Evolutionary conservation across 2,888 invertebrate genomes (phyloP), one percentile per base, ranked within the genome.

Genomic region (Pharmacophagus antenor): DNA sequence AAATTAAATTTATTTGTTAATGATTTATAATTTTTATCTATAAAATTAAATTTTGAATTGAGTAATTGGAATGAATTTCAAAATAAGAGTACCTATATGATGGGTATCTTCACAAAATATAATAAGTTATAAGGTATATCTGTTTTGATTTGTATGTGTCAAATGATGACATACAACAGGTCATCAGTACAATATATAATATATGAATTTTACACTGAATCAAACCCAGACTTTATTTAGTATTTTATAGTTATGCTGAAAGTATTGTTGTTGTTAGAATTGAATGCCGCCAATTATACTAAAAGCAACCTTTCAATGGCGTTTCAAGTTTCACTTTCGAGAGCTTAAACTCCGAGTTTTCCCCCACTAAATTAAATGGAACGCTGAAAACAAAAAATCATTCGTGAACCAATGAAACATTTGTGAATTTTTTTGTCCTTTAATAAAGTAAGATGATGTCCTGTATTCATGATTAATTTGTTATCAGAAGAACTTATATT

Each of bases 241-340:
- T 15, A 17, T 23, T 42, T 42, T 8, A 42, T n/a, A n/a, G 42
- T 42, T 21, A 27, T 15, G 27, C 44, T 18, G 53, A 44, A 23
- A 18, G 42, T 18, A 22, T 37, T 37, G 42, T 54, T 54, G 44
- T 46, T 44, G 44, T 54, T 54, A 54, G 25, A 46, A 46, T 54
- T 44, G 46, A 18, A 42, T 53, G 5, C 22, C 53, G 20, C 44
- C 42, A 44, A 44, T 53, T 53, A 44, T 44, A 53, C 53, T 53
- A 53, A 53, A 53, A 53, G 42, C 53, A 53, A 53, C 42, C 53
- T 53, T 42, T 53, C 27, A 46, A 54, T 31, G 54, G 21, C 21
- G 27, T 54, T 54, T 21, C 44, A 23, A 54, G 20, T 54, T 54
- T 27, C 10, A 48, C 22, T 48, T 48, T 48, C 25, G 8, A 23